Percentiles rank a stretch among this genome's conserved stretches.
Evolutionary conservation across 2,113 vertebrate genomes (phyloP).

Genomic region (Hippocampus comes): DNA sequence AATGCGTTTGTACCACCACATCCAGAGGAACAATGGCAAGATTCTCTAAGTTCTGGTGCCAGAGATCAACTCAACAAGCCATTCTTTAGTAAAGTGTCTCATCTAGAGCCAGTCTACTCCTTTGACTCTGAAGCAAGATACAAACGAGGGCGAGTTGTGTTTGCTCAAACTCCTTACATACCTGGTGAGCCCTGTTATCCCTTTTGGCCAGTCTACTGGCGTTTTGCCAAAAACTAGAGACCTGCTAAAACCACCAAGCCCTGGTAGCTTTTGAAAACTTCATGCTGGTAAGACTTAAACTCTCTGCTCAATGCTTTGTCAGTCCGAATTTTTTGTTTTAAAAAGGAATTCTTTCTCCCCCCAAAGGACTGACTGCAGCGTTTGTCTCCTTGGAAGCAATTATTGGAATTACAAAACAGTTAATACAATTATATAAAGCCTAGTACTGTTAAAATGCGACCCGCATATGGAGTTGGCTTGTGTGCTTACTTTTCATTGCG

Average conservation of each 20-base stretch:
- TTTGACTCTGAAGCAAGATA: conserved; percentile 30
- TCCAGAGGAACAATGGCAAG: background rate
- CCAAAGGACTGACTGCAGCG: background rate
- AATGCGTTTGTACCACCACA: background rate
- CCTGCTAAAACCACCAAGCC: background rate
- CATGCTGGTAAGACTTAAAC: background rate
- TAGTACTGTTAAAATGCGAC: too few species aligned
- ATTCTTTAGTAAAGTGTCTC: conserved; percentile 27
- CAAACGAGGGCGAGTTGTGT: conserved; percentile 11
- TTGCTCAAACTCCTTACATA: conserved; percentile 19
- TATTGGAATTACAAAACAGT: background rate
- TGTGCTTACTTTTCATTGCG: too few species aligned
- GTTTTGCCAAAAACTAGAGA: background rate
- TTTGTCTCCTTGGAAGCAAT: background rate
- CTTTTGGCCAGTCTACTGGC: background rate
- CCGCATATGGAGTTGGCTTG: too few species aligned
- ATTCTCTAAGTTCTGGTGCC: background rate
- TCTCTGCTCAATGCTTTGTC: background rate
- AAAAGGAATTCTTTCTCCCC: background rate
- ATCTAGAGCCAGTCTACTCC: conserved; percentile 23
- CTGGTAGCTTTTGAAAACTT: background rate
- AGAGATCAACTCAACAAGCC: background rate
- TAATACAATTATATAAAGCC: background rate
- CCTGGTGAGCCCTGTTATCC: conserved; percentile 12
- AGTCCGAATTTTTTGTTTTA: background rate